Base-by-base conservation (phyloP, 2,797 vertebrate species). In the Tragelaphus oryx region DNA sequence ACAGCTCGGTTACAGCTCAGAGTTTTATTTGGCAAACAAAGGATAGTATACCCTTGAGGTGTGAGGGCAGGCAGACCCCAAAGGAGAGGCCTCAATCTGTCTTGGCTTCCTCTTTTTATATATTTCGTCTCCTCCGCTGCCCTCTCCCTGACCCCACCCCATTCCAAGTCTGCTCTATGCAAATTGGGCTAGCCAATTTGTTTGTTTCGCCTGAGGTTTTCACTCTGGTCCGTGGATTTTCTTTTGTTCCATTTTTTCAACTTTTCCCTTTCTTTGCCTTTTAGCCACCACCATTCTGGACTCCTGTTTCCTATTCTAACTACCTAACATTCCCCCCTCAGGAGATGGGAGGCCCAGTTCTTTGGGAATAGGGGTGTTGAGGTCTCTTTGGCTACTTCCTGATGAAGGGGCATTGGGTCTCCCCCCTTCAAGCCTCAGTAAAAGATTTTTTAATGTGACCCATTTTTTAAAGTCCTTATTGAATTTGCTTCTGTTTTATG, bases 131-230 rank as follows among this genome's bases (percentile, higher is more conserved):
- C 62, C 62, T 37, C 62, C 62, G 37, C 17, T 0, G 9, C 62
- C 62, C 4, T 33, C n/a, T 33, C 62, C 60, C 60, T 18, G 8
- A 20, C 16, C 60, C n/a, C 0, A 0, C n/a, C n/a, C n/a, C 33
- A 8, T 33, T 33, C 33, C 2, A 0, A 37, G 9, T 68, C 62
- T 37, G 62, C n/a, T 68, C 9, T 68, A 22, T 68, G n/a, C 62
- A 68, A 22, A 68, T 0, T 37, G 62, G 8, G n/a, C 62, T 37
- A 68, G 62, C n/a, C 62, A 33, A 18, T 59, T 13, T 65, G n/a
- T 65, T 20, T 65, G 62, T 20, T 65, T 37, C n/a, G 20, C 62
- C 62, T 68, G 17, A 68, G n/a, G 33, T 10, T 20, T n/a, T 68
- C 62, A 11, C 62, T 33, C 17, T 20, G 17, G n/a, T 33, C 17